Evolutionary conservation across 2,888 invertebrate genomes (phyloP).

Genomic region (Himalopsyche anomala): DNA sequence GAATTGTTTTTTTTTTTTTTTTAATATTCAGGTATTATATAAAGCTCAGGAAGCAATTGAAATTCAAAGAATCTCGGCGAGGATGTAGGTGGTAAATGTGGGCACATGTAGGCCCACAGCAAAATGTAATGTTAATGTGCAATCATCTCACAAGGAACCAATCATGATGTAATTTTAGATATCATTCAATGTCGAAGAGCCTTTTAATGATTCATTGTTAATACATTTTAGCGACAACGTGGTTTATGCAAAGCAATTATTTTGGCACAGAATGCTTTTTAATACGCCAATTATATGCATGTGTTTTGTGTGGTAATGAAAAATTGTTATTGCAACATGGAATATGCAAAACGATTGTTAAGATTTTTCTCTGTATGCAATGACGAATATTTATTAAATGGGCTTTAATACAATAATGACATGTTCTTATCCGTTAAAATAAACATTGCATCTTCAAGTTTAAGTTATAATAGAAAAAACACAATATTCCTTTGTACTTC

Average conservation of each 20-base stretch:
- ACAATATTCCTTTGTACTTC: too few species aligned
- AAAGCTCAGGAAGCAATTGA: conserved; percentile 10
- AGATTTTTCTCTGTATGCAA: background rate
- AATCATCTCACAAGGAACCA: conserved; percentile 51
- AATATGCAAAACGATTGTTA: conserved; percentile 3
- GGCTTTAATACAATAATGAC: background rate
- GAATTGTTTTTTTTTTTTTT: background rate
- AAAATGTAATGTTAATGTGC: conserved; percentile 31
- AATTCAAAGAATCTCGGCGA: background rate
- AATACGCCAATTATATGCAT: conserved; percentile 31
- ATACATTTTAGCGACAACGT: conserved; percentile 23
- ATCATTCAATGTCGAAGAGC: conserved; percentile 58
- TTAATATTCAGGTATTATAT: background rate
- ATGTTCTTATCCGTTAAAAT: background rate
- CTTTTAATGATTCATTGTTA: conserved; percentile 50
- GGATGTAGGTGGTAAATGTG: conserved; percentile 33
- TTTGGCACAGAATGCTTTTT: conserved; percentile 16
- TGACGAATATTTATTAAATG: background rate
- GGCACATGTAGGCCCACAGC: conserved; percentile 39
- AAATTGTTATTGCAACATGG: conserved; percentile 10
- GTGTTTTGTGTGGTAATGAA: conserved; percentile 20
- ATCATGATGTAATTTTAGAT: conserved; percentile 61
- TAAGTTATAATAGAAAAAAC: too few species aligned
- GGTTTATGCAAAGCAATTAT: conserved; percentile 34
- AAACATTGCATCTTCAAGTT: background rate